Evolutionary conservation across 2,113 vertebrate species (phyloP).

Genomic region (Seriola quinqueradiata): DNA sequence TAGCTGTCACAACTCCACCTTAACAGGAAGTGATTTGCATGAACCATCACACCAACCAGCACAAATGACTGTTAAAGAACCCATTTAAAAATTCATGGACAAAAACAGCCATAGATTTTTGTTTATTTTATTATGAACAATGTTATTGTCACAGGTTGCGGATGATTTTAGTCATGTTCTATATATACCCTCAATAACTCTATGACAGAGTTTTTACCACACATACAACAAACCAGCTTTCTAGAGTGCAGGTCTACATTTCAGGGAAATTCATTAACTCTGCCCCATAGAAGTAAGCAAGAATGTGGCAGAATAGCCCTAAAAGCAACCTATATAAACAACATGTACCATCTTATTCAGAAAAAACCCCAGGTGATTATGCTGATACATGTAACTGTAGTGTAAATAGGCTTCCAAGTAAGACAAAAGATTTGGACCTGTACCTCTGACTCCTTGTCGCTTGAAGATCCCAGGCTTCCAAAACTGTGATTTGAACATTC

Average conservation of each 20-base stretch:
- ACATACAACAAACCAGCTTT: background rate
- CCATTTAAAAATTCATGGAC: background rate
- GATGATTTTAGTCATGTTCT: background rate
- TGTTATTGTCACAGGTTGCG: background rate
- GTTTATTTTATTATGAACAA: background rate
- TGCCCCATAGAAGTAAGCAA: background rate
- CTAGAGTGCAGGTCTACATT: background rate
- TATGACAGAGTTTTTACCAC: background rate
- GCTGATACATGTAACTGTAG: background rate
- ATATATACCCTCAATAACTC: background rate
- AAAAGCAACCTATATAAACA: background rate
- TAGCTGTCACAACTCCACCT: background rate
- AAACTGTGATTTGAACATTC: constrained; percentile 99
- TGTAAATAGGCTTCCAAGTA: background rate
- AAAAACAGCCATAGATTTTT: background rate
- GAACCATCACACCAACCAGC: background rate
- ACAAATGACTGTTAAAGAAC: background rate
- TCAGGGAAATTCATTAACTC: background rate
- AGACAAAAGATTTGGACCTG: constrained; percentile 32
- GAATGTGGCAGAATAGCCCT: background rate
- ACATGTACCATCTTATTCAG: background rate
- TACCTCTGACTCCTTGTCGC: constrained; percentile 99
- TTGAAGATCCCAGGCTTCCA: constrained; percentile 97
- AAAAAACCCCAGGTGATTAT: background rate
- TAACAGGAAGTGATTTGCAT: background rate